A percentile compares a stretch with the other conserved stretches of the same genome.
phyloP scores from a whole-genome alignment of 2,888 invertebrate genomes.

The Ferdinandea cuprea region DNA sequence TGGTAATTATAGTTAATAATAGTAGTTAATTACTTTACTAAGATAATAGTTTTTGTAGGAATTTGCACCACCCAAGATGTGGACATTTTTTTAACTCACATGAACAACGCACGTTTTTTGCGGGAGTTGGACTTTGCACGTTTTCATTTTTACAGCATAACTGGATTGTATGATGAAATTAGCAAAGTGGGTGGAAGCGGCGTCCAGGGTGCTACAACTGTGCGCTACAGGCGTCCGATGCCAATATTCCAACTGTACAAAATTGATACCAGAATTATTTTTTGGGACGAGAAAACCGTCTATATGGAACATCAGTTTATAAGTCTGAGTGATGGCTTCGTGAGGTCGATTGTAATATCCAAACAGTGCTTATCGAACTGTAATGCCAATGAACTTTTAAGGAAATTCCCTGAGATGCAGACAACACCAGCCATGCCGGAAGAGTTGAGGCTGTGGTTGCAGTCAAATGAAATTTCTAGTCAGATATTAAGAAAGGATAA shows the following conservation, averaged over 20 bases:
- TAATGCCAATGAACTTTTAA: slow-evolving; percentile 87
- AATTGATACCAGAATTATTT: slow-evolving; percentile 86
- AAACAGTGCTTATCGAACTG: slow-evolving; percentile 90
- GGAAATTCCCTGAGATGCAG: slow-evolving; percentile 87
- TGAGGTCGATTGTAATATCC: slow-evolving; percentile 90
- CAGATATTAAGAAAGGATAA: slow-evolving; percentile 87
- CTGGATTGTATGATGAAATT: slow-evolving; percentile 88
- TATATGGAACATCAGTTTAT: slow-evolving; percentile 93
- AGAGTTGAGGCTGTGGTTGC: slow-evolving; percentile 90
- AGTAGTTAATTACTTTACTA: not conserved
- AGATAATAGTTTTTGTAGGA: slow-evolving; percentile 83
- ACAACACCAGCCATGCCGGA: slow-evolving; percentile 87
- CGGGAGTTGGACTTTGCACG: slow-evolving; percentile 84
- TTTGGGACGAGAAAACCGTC: slow-evolving; percentile 94
- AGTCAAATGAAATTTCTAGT: slow-evolving; percentile 91
- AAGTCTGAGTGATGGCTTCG: slow-evolving; percentile 90
- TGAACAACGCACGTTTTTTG: slow-evolving; percentile 92
- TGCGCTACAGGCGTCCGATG: slow-evolving; percentile 91
- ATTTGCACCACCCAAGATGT: slow-evolving; percentile 93
- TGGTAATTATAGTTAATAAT: slow-evolving; percentile 83
- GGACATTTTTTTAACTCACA: slow-evolving; percentile 92
- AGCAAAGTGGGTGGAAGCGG: slow-evolving; percentile 86
- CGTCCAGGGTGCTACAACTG: slow-evolving; percentile 90
- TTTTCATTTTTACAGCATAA: slow-evolving; percentile 91
- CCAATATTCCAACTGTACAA: slow-evolving; percentile 89